Conservation (phyloP, 2,888 invertebrate genomes). For the Dryocosmus kuriphilus region DNA sequence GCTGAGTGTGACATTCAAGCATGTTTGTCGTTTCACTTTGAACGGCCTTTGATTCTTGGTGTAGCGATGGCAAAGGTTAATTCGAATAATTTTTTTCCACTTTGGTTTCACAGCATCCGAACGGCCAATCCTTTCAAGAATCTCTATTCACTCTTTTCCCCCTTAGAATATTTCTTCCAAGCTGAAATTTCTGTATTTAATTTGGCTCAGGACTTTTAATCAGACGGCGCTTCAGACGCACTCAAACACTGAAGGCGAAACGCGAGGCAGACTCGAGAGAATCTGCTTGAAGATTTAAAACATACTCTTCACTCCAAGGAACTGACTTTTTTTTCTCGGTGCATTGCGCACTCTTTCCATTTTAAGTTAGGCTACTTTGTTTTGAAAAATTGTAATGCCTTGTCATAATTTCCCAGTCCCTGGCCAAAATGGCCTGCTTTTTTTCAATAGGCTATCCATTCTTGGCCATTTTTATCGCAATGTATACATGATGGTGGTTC, state of each 20-base stretch:
- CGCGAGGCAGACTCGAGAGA: conserved; percentile 14
- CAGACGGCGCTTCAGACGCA: conserved; percentile 30
- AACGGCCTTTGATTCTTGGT: not conserved
- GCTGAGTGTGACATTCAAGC: not conserved
- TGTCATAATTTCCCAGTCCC: not conserved
- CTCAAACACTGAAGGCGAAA: not conserved
- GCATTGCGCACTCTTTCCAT: not conserved
- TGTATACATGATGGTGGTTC: too few species aligned
- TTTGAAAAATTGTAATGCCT: not conserved
- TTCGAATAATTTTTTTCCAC: not conserved
- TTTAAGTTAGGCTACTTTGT: not conserved
- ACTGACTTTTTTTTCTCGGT: not conserved
- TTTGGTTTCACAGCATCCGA: not conserved
- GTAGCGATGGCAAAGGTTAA: not conserved
- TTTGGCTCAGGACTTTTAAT: conserved; percentile 30
- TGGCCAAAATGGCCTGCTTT: not conserved
- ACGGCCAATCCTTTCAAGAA: not conserved
- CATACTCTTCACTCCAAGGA: not conserved
- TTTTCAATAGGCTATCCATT: too few species aligned
- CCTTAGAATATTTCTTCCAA: not conserved
- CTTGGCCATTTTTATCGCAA: too few species aligned
- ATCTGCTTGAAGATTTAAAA: conserved; percentile 28
- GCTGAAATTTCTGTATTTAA: conserved; percentile 35
- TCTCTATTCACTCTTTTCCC: not conserved
- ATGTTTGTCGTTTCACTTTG: not conserved